Base-by-base conservation (phyloP, 2,888 invertebrate genomes). In the Drosophila nigricruria region DNA sequence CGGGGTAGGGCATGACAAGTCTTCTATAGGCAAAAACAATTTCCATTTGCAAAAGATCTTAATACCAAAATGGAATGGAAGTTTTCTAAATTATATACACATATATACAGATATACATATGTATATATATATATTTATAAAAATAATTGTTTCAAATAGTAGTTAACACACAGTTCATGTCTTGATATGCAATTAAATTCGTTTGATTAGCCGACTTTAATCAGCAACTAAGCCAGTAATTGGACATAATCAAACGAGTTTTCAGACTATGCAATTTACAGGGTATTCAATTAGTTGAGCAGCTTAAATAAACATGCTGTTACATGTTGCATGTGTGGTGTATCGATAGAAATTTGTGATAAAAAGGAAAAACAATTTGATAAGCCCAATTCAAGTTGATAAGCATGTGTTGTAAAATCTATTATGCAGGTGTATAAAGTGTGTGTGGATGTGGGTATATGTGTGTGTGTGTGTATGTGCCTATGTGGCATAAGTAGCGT, bases 321-420 rank as follows among this genome's bases (percentile, higher is more conserved):
- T 18, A 32, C 32, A 32, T 32, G 23, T 32, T 49, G 18, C 42
- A 43, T 14, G 14, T 43, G 23, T n/a, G n/a, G 18, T 10, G 9
- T 45, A 25, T 59, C 38, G 40, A 34, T 43, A 34, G 10, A 18
- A 12, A 23, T 47, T 27, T 52, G 40, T 16, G 32, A n/a, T 58
- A 23, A 45, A 45, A 50, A 38, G 12, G 12, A 10, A 50, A 18
- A 23, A 14, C 12, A n/a, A 8, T 68, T 9, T 34, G 68, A 67
- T 67, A 71, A 34, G 36, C n/a, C 27, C 16, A 36, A n/a, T 20
- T 49, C 18, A 30, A 30, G 14, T 9, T 53, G 64, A 70, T 70
- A 59, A 60, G 16, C 27, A 8, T 6, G 36, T 12, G 57, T 57
- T 62, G 61, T 45, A 62, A 57, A 57, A 57, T 34, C 34, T 5